Evolutionary conservation across 2,113 vertebrate species (phyloP).

Genomic region (Gasterosteus nipponicus): DNA sequence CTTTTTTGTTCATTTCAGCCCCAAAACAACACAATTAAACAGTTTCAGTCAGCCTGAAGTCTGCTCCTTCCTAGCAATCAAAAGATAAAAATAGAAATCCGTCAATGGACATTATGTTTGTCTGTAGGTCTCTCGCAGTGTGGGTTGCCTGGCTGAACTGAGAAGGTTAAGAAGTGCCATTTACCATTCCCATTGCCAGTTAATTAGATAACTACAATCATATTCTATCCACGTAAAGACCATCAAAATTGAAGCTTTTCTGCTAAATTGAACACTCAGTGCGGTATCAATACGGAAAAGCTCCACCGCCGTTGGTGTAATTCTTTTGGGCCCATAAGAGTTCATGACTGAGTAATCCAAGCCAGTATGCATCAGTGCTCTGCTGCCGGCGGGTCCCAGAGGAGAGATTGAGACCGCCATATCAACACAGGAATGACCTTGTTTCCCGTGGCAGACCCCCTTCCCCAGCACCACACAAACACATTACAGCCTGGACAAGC

Average conservation of each 20-base stretch:
- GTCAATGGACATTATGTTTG: not conserved
- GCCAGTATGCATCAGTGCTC: conserved; percentile 63
- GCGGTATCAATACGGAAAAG: conserved; percentile 20
- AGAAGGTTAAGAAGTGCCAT: not conserved
- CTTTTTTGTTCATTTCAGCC: not conserved
- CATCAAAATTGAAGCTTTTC: not conserved
- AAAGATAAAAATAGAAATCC: not conserved
- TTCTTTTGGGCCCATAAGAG: conserved; percentile 36
- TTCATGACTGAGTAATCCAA: conserved; percentile 66
- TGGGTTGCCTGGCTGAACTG: not conserved
- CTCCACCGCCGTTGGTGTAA: conserved; percentile 42
- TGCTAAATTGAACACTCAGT: not conserved
- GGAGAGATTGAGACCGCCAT: conserved; percentile 66
- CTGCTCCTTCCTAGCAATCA: not conserved
- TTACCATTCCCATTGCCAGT: not conserved
- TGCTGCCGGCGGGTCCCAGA: conserved; percentile 58
- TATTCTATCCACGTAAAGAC: not conserved
- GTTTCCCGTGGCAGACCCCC: conserved; percentile 31
- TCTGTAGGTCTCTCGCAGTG: not conserved
- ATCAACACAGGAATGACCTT: conserved; percentile 72
- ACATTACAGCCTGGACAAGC: conserved; percentile 54
- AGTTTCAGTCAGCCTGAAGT: not conserved
- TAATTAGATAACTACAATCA: not conserved
- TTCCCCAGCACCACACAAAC: conserved; percentile 51
- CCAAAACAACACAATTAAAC: too few species aligned